Evolutionary conservation across 1,140 invertebrate genomes (phyloP), one percentile per base, ranked within the genome.

Genomic region (Apis laboriosa): DNA sequence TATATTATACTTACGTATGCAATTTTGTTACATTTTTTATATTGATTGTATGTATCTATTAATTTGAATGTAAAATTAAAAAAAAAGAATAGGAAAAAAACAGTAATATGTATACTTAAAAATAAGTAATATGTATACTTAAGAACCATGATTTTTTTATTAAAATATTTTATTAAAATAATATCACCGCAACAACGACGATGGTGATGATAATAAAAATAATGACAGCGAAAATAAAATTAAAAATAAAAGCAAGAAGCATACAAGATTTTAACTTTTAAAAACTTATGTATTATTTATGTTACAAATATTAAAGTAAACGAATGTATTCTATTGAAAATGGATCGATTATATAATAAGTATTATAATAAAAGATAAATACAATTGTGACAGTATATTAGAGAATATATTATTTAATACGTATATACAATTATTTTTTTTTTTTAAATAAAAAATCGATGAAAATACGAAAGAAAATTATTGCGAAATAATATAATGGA

Each of bases 181-280:
- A 73, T 66, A 34, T 74, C 28, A 64, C 55, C 21, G 78, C 51
- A 80, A 80, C 71, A 74, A 80, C 78, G 70, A 81, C 53, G 60
- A 75, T 51, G 21, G 61, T 24, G n/a, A 71, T 0, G 24, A 70
- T 19, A n/a, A 78, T 7, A 2, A 28, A 1, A 21, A 68, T 43
- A 17, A 78, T 12, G n/a, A 61, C 55, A n/a, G 49, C 11, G 43
- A 80, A n/a, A 8, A 13, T 11, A 0, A 73, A 1, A 55, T 56
- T 12, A 11, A 80, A 12, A 3, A 66, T 66, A 55, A 67, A 13
- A 11, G 60, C 24, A 74, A 9, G 74, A 13, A 64, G 49, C 66
- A 75, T 67, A 56, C 9, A 8, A 63, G 8, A 67, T 66, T 55
- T 34, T 74, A 80, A 61, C 51, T 66, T 75, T 66, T 43, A 55